These are phyloP conservation scores for Procambarus virginalis DNA, from an alignment of 1,140 invertebrate species.

Conservation along the genomic window DNA sequence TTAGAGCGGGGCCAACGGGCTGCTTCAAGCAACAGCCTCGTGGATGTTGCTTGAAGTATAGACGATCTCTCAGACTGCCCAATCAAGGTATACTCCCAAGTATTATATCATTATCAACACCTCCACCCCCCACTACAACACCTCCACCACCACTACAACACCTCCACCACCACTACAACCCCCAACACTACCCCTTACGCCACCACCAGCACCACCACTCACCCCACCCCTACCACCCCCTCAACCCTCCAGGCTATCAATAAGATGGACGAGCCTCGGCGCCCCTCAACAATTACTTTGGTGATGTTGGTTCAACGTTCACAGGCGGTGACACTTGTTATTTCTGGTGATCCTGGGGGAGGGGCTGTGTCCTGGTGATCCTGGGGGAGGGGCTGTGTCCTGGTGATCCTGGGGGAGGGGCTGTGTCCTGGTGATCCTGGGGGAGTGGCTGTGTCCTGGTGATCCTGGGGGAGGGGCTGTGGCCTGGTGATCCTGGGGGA, in stretches of 20 bases:
- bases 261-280: conserved; percentile 5
- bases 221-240: too few relatives aligned
- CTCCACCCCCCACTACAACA: too few relatives aligned
- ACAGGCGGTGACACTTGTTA: neutral
- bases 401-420: neutral
- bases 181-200: too few relatives aligned
- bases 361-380: neutral
- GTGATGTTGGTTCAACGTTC: neutral
- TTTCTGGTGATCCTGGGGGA: neutral
- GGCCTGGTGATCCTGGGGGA: neutral
- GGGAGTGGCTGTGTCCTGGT: neutral
- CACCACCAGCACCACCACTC: too few relatives aligned
- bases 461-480: neutral
- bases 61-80: too few relatives aligned
- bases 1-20: too few relatives aligned
- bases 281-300: conserved; percentile 21
- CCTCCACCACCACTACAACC: too few relatives aligned
- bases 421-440: neutral
- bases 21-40: too few relatives aligned
- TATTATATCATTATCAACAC: too few relatives aligned
- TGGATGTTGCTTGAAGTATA: too few relatives aligned
- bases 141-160: too few relatives aligned
- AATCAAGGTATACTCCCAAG: too few relatives aligned
- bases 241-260: neutral
- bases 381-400: neutral